phyloP scores from a whole-genome alignment of 2,113 vertebrate genomes.

The Zootoca vivipara region DNA sequence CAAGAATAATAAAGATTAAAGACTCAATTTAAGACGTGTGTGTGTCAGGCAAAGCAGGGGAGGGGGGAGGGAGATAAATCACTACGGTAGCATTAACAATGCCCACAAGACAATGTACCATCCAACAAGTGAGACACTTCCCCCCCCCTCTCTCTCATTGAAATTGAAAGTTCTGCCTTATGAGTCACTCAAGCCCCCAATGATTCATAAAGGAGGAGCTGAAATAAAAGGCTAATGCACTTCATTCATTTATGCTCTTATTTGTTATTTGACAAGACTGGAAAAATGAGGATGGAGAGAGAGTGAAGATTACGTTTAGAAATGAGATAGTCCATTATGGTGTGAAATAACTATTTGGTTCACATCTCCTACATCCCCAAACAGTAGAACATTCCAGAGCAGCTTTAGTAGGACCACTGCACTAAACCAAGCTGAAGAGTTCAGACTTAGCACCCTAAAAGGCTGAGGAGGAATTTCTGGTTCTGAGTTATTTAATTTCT shows the following conservation, averaged over 20 bases:
- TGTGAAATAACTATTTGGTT: not conserved
- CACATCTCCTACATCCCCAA: not conserved
- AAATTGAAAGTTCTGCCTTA: not conserved
- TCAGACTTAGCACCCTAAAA: not conserved
- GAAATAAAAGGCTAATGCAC: not conserved
- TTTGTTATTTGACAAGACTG: slow-evolving; percentile 1
- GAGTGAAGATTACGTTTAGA: not conserved
- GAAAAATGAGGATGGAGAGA: not conserved
- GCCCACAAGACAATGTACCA: accelerated
- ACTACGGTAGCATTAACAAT: accelerated
- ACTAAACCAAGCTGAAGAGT: not conserved
- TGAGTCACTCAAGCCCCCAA: not conserved
- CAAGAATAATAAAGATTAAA: slow-evolving; percentile 62
- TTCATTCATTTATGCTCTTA: not conserved
- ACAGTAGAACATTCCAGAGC: not conserved
- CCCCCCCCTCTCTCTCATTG: not conserved
- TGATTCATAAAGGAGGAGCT: slow-evolving; percentile 30
- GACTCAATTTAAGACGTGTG: slow-evolving; percentile 33
- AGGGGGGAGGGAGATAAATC: slow-evolving; percentile 22
- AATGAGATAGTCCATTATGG: not conserved
- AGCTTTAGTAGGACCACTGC: not conserved
- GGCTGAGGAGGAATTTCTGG: not conserved
- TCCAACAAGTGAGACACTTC: not conserved
- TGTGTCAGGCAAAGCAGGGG: slow-evolving; percentile 20
- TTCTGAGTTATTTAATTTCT: too few relatives aligned